Base-by-base conservation (phyloP, 2,888 invertebrate genomes). In the Laothoe populi region DNA sequence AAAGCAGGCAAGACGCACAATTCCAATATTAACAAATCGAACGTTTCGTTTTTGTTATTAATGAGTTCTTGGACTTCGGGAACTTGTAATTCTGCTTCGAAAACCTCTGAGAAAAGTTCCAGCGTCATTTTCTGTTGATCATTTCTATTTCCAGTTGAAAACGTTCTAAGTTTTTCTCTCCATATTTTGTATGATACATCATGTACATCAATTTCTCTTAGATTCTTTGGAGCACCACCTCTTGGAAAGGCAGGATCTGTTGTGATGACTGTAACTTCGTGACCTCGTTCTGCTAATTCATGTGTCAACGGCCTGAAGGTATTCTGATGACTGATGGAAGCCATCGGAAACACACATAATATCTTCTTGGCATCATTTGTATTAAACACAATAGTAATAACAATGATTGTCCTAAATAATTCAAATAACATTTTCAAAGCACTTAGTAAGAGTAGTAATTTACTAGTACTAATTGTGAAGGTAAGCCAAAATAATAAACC, bases 321-420 rank as follows among this genome's bases (percentile, higher is more conserved):
- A 0, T 86, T 66, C 70, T 91, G 90, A 60, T 92, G 92, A 45
- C 90, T 92, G 23, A 87, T 77, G 0, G 88, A 84, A 0, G 90
- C 80, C 0, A 78, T 1, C 2, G 90, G 78, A 23, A 84, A 73
- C 0, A 84, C 66, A 0, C 70, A 82, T n/a, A 92, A 66, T 59
- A 92, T 91, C 62, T 75, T 80, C 0, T 82, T 83, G 0, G 74
- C 68, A 31, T 76, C 66, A 53, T 24, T 60, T 23, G 3, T 31
- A 11, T 2, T 1, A 8, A 64, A 19, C 1, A 40, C 5, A 44
- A 35, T 0, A 53, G 1, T 16, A 35, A 35, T 19, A 10, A 35
- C 4, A 19, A 0, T 4, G 16, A 31, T 10, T 49, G 16, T 7
- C 11, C 23, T 21, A 19, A 19, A 11, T 31, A 31, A 16, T 5